phyloP scores from a whole-genome alignment of 2,113 vertebrate genomes.

The Chaenocephalus aceratus region DNA sequence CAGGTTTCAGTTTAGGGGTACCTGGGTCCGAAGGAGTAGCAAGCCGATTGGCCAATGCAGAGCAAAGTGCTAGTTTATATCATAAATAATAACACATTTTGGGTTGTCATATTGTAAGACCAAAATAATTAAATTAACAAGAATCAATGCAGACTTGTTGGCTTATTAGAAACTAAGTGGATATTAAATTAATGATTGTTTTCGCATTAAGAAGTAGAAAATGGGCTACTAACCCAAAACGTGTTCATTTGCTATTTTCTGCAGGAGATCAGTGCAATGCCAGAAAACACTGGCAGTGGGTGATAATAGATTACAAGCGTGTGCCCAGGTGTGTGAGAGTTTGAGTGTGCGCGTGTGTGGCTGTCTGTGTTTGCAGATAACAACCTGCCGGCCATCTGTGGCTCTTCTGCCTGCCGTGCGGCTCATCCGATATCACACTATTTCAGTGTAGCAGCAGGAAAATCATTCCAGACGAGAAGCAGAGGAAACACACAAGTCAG shows the following conservation, averaged over 20 bases:
- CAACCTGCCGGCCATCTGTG: slow-evolving; percentile 47
- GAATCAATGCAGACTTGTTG: too few relatives aligned
- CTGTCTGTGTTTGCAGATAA: slow-evolving; percentile 59
- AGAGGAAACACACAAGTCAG: slow-evolving; percentile 53
- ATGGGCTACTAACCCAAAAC: too few relatives aligned
- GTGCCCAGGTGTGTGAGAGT: slow-evolving; percentile 8
- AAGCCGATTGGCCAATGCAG: too few relatives aligned
- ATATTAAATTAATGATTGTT: too few relatives aligned
- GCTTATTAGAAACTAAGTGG: too few relatives aligned
- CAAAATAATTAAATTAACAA: too few relatives aligned
- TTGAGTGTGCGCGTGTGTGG: not conserved
- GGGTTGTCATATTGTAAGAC: too few relatives aligned
- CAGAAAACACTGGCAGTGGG: slow-evolving; percentile 20
- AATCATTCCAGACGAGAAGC: slow-evolving; percentile 15
- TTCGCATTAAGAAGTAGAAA: too few relatives aligned
- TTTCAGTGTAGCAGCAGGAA: slow-evolving; percentile 14
- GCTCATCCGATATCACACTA: slow-evolving; percentile 50
- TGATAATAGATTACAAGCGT: slow-evolving; percentile 32
- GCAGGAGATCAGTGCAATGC: slow-evolving; percentile 8
- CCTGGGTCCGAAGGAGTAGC: too few relatives aligned
- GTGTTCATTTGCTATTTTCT: not conserved
- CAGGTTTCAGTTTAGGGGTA: too few relatives aligned
- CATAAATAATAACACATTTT: too few relatives aligned
- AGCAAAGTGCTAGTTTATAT: too few relatives aligned
- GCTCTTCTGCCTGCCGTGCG: slow-evolving; percentile 21